phyloP scores from a whole-genome alignment of 2,888 invertebrate genomes.

The Dendrolimus pini region DNA sequence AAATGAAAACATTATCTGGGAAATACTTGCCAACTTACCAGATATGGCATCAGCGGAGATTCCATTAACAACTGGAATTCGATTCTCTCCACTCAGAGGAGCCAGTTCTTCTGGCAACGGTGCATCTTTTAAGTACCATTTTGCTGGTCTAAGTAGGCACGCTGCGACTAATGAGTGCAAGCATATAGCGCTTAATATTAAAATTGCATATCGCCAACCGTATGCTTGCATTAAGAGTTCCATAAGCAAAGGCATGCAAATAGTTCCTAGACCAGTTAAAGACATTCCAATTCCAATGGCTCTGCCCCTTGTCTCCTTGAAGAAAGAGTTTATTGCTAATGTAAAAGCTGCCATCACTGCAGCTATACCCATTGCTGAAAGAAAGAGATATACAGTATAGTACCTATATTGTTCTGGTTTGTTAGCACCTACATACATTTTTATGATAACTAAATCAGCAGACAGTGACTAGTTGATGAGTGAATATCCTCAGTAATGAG shows the following conservation, averaged over 20 bases:
- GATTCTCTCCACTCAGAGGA: constrained; percentile 45
- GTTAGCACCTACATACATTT: no score
- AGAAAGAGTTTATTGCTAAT: constrained; percentile 80
- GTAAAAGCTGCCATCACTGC: constrained; percentile 78
- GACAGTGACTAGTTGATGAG: no score
- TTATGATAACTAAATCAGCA: no score
- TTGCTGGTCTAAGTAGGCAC: constrained; percentile 79
- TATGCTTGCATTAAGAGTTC: constrained; percentile 72
- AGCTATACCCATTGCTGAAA: constrained; percentile 79
- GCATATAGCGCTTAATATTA: constrained; percentile 78
- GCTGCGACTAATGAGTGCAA: constrained; percentile 78
- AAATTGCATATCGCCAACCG: constrained; percentile 77
- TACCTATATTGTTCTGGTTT: no score
- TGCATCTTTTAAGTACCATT: constrained; percentile 77
- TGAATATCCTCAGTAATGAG: no score
- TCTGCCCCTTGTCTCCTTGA: constrained; percentile 76
- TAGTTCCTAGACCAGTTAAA: constrained; percentile 80
- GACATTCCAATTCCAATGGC: constrained; percentile 81
- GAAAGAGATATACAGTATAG: constrained; percentile 39
- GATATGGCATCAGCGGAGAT: constrained; percentile 9
- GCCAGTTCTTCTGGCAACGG: constrained; percentile 42
- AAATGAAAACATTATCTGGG: no score
- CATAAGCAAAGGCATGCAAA: constrained; percentile 79
- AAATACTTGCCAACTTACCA: no score
- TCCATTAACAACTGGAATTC: constrained; percentile 43